Evolutionary conservation across 1,140 invertebrate genomes (phyloP), one percentile per base, ranked within the genome.

Genomic region (Portunus trituberculatus): DNA sequence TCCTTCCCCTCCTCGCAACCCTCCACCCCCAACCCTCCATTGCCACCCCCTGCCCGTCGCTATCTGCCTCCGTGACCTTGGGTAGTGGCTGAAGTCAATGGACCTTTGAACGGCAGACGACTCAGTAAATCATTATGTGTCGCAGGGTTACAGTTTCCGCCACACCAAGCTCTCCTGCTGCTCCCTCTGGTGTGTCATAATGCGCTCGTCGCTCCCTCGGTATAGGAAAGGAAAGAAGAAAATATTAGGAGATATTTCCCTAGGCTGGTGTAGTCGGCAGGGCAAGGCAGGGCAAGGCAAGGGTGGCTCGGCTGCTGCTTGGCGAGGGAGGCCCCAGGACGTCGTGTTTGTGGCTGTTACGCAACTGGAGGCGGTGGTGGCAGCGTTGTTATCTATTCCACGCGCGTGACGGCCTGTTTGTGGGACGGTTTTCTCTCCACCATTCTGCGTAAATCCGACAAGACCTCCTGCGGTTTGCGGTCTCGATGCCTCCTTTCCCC

Each of bases 41-140:
- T 20, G 4, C 28, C 31, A 25, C 31, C 84, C 84, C 84, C 84
- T 46, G 4, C 39, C 31, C 31, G 84, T 16, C 7, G 28, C 83
- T 87, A 32, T 87, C 84, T 46, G 7, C 84, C 31, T 32, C 7
- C 84, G 14, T 87, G 84, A 87, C 84, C 84, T 87, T 87, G 84
- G 84, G 14, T 7, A 87, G 39, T 16, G 84, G 29, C 39, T 84
- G n/a, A 39, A 39, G 84, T 87, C 84, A 87, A 87, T 87, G 84
- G 31, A 31, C 84, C 84, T 87, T 87, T 87, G 84, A 87, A 46
- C 84, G 83, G 14, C 84, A 46, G 84, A 39, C 84, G 29, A 25
- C 39, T n/a, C 84, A 16, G 84, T 87, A 32, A 87, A 87, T 87
- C 39, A 87, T 87, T 39, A 87, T 32, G 31, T 87, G 84, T 87